Percentiles rank a stretch among this genome's conserved stretches.
Evolutionary conservation across 2,888 invertebrate species (phyloP).

Genomic region (Bellardia pandia): DNA sequence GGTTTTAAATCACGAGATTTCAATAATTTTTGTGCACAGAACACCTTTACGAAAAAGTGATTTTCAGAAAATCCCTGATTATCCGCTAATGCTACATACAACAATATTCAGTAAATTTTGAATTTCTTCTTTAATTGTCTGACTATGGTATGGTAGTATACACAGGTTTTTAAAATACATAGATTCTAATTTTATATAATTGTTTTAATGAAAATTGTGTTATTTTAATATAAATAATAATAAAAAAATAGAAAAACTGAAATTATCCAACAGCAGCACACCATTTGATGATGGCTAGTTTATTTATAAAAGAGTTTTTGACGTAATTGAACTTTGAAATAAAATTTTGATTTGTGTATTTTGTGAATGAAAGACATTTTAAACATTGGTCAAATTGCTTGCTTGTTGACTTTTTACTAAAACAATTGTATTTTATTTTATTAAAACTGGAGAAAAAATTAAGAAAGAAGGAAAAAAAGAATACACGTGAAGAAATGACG

Average conservation of each 20-base stretch:
- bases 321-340: neutral
- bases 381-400: neutral
- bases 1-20: too few species aligned
- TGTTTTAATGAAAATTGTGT: too few species aligned
- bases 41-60: too few species aligned
- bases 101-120: too few species aligned
- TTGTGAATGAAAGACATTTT: conserved; percentile 12
- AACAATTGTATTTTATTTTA: neutral
- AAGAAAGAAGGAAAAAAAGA: neutral
- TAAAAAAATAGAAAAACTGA: neutral
- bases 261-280: neutral
- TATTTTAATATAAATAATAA: neutral
- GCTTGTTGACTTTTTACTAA: neutral
- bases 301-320: conserved; percentile 20
- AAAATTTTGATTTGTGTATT: conserved; percentile 1
- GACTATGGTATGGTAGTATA: too few species aligned
- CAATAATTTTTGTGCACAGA: too few species aligned
- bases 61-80: too few species aligned
- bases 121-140: too few species aligned
- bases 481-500: neutral
- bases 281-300: neutral
- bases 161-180: too few species aligned
- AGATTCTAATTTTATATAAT: too few species aligned
- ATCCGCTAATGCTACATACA: too few species aligned
- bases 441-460: neutral